Conservation (phyloP, 2,888 invertebrate genomes). For the Malacosoma neustria region DNA sequence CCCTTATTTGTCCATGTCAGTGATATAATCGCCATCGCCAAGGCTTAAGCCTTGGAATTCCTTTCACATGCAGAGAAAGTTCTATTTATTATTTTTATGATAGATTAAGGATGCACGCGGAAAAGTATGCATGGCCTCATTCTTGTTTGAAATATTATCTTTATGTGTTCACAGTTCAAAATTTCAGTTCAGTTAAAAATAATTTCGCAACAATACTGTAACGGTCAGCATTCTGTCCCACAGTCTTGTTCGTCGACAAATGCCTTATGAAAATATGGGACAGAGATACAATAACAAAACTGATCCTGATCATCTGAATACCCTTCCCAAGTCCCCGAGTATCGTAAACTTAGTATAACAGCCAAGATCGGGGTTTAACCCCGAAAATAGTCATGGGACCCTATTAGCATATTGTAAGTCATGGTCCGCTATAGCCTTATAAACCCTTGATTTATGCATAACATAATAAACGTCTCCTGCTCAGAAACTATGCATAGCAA, state of each 20-base stretch:
- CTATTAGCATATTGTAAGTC: conserved; percentile 16
- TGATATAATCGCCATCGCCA: conserved; percentile 22
- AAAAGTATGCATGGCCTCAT: too few relatives aligned
- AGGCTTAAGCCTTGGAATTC: not conserved
- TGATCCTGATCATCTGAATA: not conserved
- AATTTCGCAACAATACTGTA: too few relatives aligned
- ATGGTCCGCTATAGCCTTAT: conserved; percentile 6
- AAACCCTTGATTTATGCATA: conserved; percentile 13
- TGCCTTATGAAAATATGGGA: too few relatives aligned
- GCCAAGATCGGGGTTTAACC: not conserved
- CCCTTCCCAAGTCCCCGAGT: not conserved
- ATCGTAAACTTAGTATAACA: not conserved
- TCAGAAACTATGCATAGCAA: conserved; percentile 18
- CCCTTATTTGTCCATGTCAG: conserved; percentile 25
- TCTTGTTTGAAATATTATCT: too few relatives aligned
- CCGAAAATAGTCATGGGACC: conserved; percentile 7
- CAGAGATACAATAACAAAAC: not conserved
- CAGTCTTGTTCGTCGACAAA: too few relatives aligned
- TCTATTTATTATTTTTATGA: too few relatives aligned
- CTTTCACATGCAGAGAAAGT: too few relatives aligned
- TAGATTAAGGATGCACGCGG: too few relatives aligned
- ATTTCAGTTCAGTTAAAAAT: too few relatives aligned
- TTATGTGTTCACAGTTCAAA: too few relatives aligned
- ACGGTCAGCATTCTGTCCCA: too few relatives aligned
- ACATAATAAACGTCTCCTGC: conserved; percentile 1